phyloP scores from a whole-genome alignment of 2,113 vertebrate species.

The Dinomys branickii region DNA sequence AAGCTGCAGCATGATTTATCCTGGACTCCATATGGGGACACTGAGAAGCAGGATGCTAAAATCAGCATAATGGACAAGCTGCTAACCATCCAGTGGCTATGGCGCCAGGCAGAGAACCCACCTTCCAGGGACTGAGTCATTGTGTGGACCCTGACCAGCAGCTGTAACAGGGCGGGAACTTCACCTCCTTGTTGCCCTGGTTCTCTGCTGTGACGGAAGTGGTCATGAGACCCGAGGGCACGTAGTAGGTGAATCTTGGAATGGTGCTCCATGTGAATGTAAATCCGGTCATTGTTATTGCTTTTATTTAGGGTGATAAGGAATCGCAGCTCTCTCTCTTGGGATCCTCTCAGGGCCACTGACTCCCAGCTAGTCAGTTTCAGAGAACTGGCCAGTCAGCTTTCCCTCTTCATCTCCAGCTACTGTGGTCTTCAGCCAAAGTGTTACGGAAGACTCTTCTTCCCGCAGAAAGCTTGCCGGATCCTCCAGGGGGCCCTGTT shows the following conservation, averaged over 20 bases:
- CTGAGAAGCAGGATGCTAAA: conserved; percentile 91
- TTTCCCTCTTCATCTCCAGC: neutral
- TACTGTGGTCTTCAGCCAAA: neutral
- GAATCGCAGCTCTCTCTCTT: neutral
- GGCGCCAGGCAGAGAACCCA: conserved; percentile 84
- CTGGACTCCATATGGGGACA: conserved; percentile 92
- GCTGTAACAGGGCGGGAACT: neutral
- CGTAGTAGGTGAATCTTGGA: conserved; percentile 32
- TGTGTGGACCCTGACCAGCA: conserved; percentile 54
- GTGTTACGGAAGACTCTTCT: neutral
- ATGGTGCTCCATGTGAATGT: conserved; percentile 14
- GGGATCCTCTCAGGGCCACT: neutral
- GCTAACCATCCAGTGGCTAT: conserved; percentile 89
- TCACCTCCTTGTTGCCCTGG: neutral
- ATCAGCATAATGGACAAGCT: conserved; percentile 91
- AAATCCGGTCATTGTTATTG: neutral
- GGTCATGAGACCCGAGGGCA: neutral
- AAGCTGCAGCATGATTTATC: conserved; percentile 97
- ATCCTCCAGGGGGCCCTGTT: neutral
- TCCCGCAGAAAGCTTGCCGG: neutral
- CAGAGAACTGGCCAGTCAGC: neutral
- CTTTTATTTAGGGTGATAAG: neutral
- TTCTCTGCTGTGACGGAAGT: neutral
- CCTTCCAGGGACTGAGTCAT: conserved; percentile 89
- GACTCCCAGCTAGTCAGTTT: neutral